A percentile compares a stretch with the other conserved stretches of the same genome.
Evolutionary conservation across 2,113 vertebrate genomes (phyloP).

Genomic region (Brachionichthys hirsutus): DNA sequence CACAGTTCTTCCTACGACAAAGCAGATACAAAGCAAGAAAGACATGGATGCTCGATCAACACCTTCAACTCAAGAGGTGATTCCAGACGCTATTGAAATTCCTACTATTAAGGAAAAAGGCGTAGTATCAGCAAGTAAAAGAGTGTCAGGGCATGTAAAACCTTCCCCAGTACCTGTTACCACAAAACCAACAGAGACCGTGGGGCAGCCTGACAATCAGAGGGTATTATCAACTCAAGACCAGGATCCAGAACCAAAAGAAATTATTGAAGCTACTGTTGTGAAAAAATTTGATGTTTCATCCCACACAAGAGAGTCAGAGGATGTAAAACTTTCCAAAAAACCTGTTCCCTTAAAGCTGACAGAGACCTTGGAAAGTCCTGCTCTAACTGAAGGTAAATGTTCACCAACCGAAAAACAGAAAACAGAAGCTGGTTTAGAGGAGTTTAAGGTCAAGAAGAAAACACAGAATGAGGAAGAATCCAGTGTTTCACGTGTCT

Average conservation of each 20-base stretch:
- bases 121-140: slow-evolving; percentile 12
- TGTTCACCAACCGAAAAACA: background rate
- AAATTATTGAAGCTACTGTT: slow-evolving; percentile 1
- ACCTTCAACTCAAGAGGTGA: too few species aligned
- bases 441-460: background rate
- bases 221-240: too few species aligned
- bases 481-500: too few species aligned
- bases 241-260: background rate
- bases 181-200: background rate
- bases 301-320: slow-evolving; percentile 5
- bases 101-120: background rate
- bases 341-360: background rate
- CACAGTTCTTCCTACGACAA: background rate
- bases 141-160: background rate
- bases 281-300: background rate
- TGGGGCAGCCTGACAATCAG: too few species aligned
- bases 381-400: too few species aligned
- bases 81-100: background rate
- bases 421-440: background rate
- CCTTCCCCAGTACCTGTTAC: background rate
- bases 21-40: background rate
- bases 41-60: background rate
- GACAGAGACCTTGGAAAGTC: too few species aligned
- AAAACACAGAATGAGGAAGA: slow-evolving; percentile 9
- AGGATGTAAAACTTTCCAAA: background rate